These are phyloP conservation scores for Chrysemys picta DNA, from an alignment of 2,113 vertebrate genomes.

Conservation along the genomic window DNA sequence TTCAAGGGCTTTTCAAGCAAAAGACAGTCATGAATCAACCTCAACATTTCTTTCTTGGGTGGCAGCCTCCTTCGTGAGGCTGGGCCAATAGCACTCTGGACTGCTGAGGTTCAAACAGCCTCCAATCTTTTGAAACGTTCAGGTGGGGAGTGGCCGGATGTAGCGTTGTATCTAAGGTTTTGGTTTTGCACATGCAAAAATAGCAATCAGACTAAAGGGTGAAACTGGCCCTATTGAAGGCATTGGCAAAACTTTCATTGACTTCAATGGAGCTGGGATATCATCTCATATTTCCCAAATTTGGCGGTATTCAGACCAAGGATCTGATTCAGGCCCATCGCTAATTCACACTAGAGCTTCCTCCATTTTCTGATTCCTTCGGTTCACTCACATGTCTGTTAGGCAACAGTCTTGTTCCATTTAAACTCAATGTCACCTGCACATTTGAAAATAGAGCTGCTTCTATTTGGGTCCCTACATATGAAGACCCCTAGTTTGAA, in stretches of 20 bases:
- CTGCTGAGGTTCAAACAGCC: conserved; percentile 22
- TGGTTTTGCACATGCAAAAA: neutral
- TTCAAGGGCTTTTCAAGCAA: conserved; percentile 46
- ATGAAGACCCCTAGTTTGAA: neutral
- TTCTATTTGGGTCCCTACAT: neutral
- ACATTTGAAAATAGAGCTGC: fast-evolving
- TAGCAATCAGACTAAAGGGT: neutral
- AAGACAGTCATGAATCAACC: conserved; percentile 50
- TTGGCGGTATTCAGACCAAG: fast-evolving
- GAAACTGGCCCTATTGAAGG: neutral
- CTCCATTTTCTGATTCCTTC: neutral
- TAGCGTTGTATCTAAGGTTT: conserved; percentile 3
- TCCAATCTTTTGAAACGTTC: conserved; percentile 57
- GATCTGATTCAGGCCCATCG: fast-evolving
- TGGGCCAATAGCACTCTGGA: conserved; percentile 53
- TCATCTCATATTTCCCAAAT: neutral
- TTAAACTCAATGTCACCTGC: neutral
- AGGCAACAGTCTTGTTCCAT: neutral
- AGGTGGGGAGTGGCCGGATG: conserved; percentile 42
- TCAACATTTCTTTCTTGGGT: conserved; percentile 36
- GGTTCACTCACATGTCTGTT: neutral
- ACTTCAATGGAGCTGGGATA: neutral
- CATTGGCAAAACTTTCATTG: neutral
- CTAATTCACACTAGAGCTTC: neutral
- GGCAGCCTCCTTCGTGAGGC: conserved; percentile 30